Conservation (phyloP, 2,888 invertebrate species). For the Luperina nickerlii region DNA sequence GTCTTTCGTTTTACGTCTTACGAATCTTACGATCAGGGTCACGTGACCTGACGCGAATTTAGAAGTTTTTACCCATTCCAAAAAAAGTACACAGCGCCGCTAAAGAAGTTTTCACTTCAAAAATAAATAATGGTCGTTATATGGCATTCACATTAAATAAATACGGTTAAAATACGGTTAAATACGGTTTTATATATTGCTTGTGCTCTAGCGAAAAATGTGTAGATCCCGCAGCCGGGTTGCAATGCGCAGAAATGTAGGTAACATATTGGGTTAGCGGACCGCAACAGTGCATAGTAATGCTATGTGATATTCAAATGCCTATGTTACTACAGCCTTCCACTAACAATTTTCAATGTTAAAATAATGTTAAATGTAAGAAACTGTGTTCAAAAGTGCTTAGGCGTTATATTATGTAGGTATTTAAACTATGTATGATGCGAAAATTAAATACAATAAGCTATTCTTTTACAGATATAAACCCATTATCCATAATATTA, state of each 20-base stretch:
- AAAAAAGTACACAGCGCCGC: no score
- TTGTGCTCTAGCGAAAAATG: conserved; percentile 12
- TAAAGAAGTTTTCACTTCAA: no score
- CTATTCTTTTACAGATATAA: not conserved
- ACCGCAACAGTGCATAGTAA: conserved; percentile 23
- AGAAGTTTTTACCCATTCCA: no score
- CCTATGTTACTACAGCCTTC: not conserved
- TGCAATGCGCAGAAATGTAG: conserved; percentile 32
- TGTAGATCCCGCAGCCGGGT: conserved; percentile 2
- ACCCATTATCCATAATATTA: not conserved
- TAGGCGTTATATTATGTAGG: not conserved
- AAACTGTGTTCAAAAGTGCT: not conserved
- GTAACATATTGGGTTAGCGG: conserved; percentile 21
- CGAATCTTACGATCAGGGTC: no score
- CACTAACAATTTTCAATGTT: not conserved
- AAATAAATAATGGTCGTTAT: not conserved
- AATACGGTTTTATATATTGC: not conserved
- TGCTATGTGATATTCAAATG: conserved; percentile 19
- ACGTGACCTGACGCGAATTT: no score
- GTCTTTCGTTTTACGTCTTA: no score
- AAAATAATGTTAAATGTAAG: not conserved
- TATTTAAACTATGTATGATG: not conserved
- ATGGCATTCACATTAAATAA: conserved; percentile 20
- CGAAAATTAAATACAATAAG: not conserved
- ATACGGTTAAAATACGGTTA: conserved; percentile 10